phyloP scores from a whole-genome alignment of 1,140 invertebrate genomes.

The Ceratina calcarata region DNA sequence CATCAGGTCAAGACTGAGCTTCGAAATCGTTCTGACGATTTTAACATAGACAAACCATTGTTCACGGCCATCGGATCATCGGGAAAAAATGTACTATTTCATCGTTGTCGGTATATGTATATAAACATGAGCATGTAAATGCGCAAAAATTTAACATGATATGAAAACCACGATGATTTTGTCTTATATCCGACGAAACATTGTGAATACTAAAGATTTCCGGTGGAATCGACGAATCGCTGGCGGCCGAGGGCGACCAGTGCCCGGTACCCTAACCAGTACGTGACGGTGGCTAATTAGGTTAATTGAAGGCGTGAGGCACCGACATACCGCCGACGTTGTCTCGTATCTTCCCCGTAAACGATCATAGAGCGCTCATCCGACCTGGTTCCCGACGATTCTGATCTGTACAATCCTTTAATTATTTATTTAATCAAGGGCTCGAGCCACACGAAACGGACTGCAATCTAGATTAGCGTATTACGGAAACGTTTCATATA shows the following conservation, averaged over 20 bases:
- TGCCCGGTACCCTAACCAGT: conserved; percentile 37
- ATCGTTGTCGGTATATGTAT: no score
- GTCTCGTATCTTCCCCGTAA: conserved; percentile 27
- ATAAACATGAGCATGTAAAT: neutral
- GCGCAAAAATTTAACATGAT: neutral
- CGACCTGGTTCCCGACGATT: conserved; percentile 28
- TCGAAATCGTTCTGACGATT: neutral
- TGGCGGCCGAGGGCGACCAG: neutral
- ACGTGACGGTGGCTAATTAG: conserved; percentile 54
- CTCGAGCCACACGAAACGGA: neutral
- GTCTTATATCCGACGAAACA: no score
- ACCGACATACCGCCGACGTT: conserved; percentile 30
- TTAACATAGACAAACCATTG: neutral
- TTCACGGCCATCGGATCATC: neutral
- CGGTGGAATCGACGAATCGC: conserved; percentile 23
- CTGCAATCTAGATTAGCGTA: neutral
- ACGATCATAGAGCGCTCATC: conserved; percentile 28
- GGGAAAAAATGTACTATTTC: neutral
- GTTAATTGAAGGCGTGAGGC: conserved; percentile 57
- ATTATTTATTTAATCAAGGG: conserved; percentile 32
- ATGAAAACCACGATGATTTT: no score
- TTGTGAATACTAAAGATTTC: conserved; percentile 13
- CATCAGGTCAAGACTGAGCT: no score
- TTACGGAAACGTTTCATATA: neutral
- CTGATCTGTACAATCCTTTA: conserved; percentile 1